These are phyloP conservation scores for Sylvicola fuscatus DNA, from an alignment of 2,888 invertebrate species.

Conservation along the genomic window DNA sequence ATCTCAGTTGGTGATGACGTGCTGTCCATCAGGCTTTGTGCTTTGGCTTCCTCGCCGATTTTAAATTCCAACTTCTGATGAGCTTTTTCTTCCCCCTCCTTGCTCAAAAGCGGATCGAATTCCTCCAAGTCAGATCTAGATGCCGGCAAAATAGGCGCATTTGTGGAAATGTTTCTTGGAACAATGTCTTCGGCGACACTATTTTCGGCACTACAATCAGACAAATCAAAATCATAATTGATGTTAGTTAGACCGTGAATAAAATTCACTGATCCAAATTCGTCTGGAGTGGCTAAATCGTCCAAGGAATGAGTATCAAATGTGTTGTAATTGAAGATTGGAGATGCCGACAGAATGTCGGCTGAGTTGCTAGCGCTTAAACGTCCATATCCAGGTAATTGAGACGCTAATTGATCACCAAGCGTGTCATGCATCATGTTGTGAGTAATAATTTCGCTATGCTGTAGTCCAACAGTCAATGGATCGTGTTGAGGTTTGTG, in stretches of 20 bases:
- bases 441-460: too few relatives aligned
- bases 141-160: constrained; percentile 27
- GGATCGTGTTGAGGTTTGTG: too few relatives aligned
- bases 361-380: constrained; percentile 13
- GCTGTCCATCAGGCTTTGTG: constrained; percentile 19
- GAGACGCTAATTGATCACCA: neutral
- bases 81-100: constrained; percentile 8
- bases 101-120: constrained; percentile 20
- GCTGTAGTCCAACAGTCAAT: too few relatives aligned
- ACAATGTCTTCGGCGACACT: constrained; percentile 37
- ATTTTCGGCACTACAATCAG: constrained; percentile 52
- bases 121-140: constrained; percentile 21
- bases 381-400: constrained; percentile 1
- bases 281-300: constrained; percentile 37
- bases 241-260: constrained; percentile 43
- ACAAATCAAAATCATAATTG: constrained; percentile 57
- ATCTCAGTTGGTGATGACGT: constrained; percentile 24
- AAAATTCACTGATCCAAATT: constrained; percentile 26
- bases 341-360: constrained; percentile 38
- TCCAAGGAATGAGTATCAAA: constrained; percentile 38
- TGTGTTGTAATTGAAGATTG: constrained; percentile 28
- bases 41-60: constrained; percentile 4
- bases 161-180: constrained; percentile 9
- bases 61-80: constrained; percentile 5
- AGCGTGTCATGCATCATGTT: too few relatives aligned